phyloP scores from a whole-genome alignment of 2,888 invertebrate genomes.

The Trachelus iudaicus region DNA sequence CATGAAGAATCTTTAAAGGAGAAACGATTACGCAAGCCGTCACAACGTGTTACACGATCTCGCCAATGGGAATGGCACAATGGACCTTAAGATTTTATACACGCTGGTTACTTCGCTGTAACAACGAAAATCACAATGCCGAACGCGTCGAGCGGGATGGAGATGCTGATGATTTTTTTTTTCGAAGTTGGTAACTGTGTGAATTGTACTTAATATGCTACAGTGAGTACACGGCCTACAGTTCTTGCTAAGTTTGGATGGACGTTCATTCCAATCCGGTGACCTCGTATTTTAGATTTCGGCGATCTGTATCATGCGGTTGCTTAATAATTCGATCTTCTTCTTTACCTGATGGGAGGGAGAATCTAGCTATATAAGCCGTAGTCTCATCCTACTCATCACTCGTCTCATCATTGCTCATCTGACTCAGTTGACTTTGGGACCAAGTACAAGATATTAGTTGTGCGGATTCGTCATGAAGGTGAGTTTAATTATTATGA shows the following conservation, averaged over 20 bases:
- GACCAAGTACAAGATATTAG: constrained; percentile 5
- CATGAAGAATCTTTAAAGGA: not conserved
- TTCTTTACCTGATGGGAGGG: constrained; percentile 10
- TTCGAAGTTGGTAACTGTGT: not conserved
- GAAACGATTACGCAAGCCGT: not conserved
- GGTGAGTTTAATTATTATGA: constrained; percentile 17
- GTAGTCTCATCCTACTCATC: constrained; percentile 17
- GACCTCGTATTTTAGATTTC: constrained; percentile 22
- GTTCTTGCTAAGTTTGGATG: not conserved
- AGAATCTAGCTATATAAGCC: constrained; percentile 19
- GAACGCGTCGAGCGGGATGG: not conserved
- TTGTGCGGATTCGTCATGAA: constrained; percentile 17
- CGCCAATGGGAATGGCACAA: not conserved
- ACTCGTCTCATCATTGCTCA: constrained; percentile 13
- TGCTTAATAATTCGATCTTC: constrained; percentile 24
- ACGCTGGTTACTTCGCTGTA: not conserved
- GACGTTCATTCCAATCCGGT: constrained; percentile 12
- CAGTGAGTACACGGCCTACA: not conserved
- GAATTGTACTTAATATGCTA: not conserved
- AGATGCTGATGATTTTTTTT: not conserved
- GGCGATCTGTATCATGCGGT: constrained; percentile 23
- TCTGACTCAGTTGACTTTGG: constrained; percentile 17
- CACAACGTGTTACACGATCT: constrained; percentile 3
- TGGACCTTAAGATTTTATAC: not conserved
- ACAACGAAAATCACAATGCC: not conserved